phyloP scores from a whole-genome alignment of 1,140 invertebrate species.

The Capitella teleta region DNA sequence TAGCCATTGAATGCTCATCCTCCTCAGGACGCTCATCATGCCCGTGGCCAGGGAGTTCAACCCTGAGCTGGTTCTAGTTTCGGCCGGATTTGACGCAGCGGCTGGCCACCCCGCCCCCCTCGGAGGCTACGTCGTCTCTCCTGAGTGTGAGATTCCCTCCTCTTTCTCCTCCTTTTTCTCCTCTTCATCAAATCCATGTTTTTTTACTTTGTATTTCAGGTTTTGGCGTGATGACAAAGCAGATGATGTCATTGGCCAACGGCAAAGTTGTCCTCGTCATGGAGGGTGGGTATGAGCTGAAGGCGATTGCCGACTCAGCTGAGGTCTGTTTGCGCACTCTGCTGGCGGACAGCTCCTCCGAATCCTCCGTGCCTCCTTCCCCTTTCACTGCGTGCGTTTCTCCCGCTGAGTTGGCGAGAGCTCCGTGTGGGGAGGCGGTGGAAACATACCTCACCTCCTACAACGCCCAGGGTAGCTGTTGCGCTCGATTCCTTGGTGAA shows the following conservation, averaged over 20 bases:
- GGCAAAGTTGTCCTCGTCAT: constrained; percentile 72
- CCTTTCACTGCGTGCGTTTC: too few relatives aligned
- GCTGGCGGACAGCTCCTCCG: too few relatives aligned
- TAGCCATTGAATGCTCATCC: background rate
- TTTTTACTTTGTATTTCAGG: constrained; percentile 34
- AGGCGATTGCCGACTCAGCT: constrained; percentile 92
- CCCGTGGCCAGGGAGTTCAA: constrained; percentile 59
- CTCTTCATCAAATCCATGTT: too few relatives aligned
- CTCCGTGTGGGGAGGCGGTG: too few relatives aligned
- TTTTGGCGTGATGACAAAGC: constrained; percentile 93
- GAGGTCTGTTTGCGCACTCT: constrained; percentile 87
- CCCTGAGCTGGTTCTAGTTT: constrained; percentile 90
- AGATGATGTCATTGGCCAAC: constrained; percentile 77
- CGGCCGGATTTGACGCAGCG: constrained; percentile 95
- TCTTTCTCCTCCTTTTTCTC: too few relatives aligned
- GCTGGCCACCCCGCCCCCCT: constrained; percentile 84
- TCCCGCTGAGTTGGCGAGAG: too few relatives aligned
- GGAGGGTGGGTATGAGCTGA: constrained; percentile 93
- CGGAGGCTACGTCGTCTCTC: constrained; percentile 85
- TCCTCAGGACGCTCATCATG: constrained; percentile 43
- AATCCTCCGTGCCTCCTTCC: too few relatives aligned
- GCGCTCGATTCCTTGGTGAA: too few relatives aligned
- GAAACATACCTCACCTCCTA: too few relatives aligned
- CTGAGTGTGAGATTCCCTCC: constrained; percentile 71
- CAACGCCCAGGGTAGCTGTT: too few relatives aligned